These are phyloP conservation scores for Rotaria sp. DNA, from an alignment of 2,888 invertebrate genomes.

Conservation along the genomic window DNA sequence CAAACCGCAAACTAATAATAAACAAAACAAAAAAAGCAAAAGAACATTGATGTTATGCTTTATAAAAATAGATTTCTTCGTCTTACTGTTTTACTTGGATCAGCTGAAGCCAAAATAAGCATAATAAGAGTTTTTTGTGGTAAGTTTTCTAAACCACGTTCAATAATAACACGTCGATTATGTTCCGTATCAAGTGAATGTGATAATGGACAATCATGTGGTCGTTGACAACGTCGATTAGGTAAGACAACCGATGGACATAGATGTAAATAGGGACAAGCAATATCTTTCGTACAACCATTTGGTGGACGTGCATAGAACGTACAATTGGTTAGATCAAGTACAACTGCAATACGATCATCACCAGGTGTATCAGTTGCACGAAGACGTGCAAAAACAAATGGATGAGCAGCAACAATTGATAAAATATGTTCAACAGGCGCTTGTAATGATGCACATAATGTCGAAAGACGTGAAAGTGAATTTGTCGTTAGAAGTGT, in stretches of 20 bases:
- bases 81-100: slow-evolving; percentile 28
- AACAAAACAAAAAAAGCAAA: not conserved
- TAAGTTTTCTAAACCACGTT: slow-evolving; percentile 25
- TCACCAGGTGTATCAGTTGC: not conserved
- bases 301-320: slow-evolving; percentile 1
- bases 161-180: slow-evolving; percentile 26
- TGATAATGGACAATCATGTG: not conserved
- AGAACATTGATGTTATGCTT: no score
- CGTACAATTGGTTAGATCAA: slow-evolving; percentile 7
- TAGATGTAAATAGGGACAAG: slow-evolving; percentile 27
- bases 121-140: slow-evolving; percentile 20
- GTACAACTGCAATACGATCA: slow-evolving; percentile 16
- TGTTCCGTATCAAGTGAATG: slow-evolving; percentile 14
- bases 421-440: not conserved
- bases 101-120: slow-evolving; percentile 18
- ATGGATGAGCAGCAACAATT: not conserved
- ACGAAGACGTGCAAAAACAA: not conserved
- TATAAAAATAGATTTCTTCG: not conserved
- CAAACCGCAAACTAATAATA: not conserved
- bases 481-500: slow-evolving; percentile 24
- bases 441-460: not conserved
- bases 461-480: not conserved
- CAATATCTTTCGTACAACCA: slow-evolving; percentile 1
- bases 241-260: slow-evolving; percentile 11
- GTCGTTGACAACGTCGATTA: slow-evolving; percentile 12